Evolutionary conservation across 1,140 invertebrate species (phyloP).

Genomic region (Formica selysi): DNA sequence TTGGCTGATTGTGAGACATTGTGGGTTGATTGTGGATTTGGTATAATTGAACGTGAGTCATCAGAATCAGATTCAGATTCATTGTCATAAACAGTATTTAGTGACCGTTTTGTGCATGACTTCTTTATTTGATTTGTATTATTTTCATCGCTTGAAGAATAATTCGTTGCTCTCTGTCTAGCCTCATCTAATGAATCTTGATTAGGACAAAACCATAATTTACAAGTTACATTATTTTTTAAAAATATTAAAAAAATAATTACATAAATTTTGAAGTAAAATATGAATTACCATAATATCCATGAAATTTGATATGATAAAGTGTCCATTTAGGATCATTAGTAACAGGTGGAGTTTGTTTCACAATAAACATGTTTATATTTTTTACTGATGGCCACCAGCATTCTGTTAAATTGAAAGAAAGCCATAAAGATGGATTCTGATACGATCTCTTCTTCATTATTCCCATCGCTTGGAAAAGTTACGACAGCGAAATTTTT

Average conservation of each 20-base stretch:
- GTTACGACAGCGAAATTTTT: constrained; percentile 15
- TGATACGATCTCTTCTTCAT: constrained; percentile 18
- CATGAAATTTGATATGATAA: constrained; percentile 15
- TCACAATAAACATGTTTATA: not conserved
- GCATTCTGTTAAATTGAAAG: not conserved
- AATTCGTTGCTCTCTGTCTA: constrained; percentile 1
- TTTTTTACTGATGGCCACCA: constrained; percentile 27
- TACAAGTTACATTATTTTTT: not conserved
- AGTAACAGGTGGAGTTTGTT: not conserved
- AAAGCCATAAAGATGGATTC: constrained; percentile 10
- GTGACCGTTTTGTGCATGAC: not conserved
- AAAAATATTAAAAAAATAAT: not conserved
- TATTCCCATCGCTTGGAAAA: constrained; percentile 10
- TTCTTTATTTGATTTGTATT: not conserved
- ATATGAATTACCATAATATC: constrained; percentile 28
- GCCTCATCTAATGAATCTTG: constrained; percentile 23
- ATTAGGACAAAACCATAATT: not conserved
- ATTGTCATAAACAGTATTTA: not conserved
- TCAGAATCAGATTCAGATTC: not conserved
- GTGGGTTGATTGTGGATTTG: not conserved
- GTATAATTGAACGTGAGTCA: not conserved
- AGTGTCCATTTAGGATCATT: constrained; percentile 1
- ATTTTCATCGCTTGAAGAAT: not conserved
- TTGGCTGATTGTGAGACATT: not conserved
- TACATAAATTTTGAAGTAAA: not conserved